Base-by-base conservation (phyloP, 2,797 vertebrate genomes). In the Orestias chungarensis region DNA sequence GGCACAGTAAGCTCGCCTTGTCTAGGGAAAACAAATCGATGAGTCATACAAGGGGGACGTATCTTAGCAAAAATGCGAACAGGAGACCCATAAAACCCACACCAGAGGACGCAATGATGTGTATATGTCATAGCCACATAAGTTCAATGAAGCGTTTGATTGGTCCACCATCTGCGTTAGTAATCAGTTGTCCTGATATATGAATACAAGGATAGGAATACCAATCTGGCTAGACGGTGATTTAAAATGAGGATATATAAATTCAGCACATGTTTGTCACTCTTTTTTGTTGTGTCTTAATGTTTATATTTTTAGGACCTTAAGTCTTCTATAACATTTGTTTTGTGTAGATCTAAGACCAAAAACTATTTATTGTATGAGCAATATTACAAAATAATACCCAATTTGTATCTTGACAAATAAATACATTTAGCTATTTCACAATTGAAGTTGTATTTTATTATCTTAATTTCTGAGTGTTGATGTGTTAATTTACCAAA, bases 31-130 rank as follows among this genome's bases (percentile, higher is more conserved):
- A 85, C 84, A 80, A 82, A 82, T 25, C 86, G 46, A 25, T 91
- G 91, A 93, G 82, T 93, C 91, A 93, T 78, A 81, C 69, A 59
- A 64, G 64, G 70, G n/a, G 72, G 74, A 89, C 76, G 82, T 75
- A 67, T 80, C 70, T 64, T 77, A 76, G 77, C 25, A 78, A 83
- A 80, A 91, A 88, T 82, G 88, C 88, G 82, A 89, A 91, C 87
- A 89, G 85, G 88, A 91, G 88, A 91, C 80, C 90, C 90, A 87
- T 88, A 87, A 92, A 92, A 91, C 47, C 84, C 82, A 74, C 84
- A 82, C 55, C 75, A 82, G 82, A 47, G 84, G 82, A 86, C 87
- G 87, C 83, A 82, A 75, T 87, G 89, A 89, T 89, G 82, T 83
- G 84, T 80, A 52, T 82, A 83, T 89, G 84, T 88, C 84, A 76